Conservation (phyloP, 1,140 invertebrate genomes). For the Lerema accius region DNA sequence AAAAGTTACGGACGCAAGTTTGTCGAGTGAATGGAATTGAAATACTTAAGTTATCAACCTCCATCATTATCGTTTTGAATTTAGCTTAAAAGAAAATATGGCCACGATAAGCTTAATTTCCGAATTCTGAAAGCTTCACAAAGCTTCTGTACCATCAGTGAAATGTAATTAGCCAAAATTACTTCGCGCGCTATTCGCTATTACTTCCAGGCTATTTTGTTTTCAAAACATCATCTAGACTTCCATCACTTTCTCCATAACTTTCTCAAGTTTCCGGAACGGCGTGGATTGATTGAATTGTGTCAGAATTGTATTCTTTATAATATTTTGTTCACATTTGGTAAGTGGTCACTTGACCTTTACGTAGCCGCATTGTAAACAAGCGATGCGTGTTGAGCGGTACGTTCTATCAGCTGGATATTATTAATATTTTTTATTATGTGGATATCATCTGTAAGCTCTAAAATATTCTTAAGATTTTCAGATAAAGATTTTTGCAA, state of each 20-base stretch:
- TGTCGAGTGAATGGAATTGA: no score
- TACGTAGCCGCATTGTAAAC: slow-evolving; percentile 3
- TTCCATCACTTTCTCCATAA: slow-evolving; percentile 30
- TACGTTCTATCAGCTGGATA: no score
- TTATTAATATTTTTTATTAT: no score
- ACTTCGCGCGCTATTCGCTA: slow-evolving; percentile 21
- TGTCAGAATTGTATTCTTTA: slow-evolving; percentile 30
- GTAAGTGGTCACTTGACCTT: slow-evolving; percentile 25
- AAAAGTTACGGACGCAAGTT: no score
- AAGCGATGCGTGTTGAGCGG: no score
- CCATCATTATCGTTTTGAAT: not conserved
- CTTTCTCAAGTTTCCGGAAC: slow-evolving; percentile 30
- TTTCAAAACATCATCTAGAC: slow-evolving; percentile 34
- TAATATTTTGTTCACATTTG: slow-evolving; percentile 33
- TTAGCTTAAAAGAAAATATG: not conserved
- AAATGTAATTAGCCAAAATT: slow-evolving; percentile 32
- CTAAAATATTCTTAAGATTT: no score
- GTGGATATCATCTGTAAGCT: no score
- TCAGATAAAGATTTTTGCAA: no score
- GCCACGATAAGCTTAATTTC: not conserved
- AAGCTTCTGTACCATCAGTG: slow-evolving; percentile 15
- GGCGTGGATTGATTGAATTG: slow-evolving; percentile 33
- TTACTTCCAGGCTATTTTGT: slow-evolving; percentile 30
- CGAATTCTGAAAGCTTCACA: slow-evolving; percentile 13
- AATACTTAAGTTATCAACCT: not conserved